phyloP scores from a whole-genome alignment of 2,888 invertebrate species.

The Oxycera nigricornis region DNA sequence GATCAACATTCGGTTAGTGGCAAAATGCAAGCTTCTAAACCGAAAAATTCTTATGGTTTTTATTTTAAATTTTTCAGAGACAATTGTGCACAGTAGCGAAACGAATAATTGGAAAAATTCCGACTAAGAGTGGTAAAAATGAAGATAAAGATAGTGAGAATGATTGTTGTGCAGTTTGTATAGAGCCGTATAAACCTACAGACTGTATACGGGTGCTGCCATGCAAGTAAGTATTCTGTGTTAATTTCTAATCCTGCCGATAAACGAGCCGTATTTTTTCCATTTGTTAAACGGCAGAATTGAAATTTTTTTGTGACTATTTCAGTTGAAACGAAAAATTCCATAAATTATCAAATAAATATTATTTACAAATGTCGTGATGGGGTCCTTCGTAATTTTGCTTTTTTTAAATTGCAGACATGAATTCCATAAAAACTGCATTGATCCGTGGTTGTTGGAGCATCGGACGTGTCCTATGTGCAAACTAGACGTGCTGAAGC shows the following conservation, averaged over 20 bases:
- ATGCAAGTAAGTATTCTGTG: slow-evolving; percentile 90
- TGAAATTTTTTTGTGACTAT: neutral
- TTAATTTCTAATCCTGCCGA: too few relatives aligned
- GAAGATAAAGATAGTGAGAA: slow-evolving; percentile 87
- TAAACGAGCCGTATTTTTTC: neutral
- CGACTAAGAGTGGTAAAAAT: slow-evolving; percentile 84
- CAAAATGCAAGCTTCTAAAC: neutral
- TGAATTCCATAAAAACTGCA: slow-evolving; percentile 94
- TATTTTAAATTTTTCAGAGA: slow-evolving; percentile 68
- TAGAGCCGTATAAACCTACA: slow-evolving; percentile 87
- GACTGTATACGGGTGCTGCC: slow-evolving; percentile 89
- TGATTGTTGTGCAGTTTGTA: slow-evolving; percentile 94
- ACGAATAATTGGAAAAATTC: slow-evolving; percentile 92
- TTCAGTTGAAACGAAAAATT: neutral
- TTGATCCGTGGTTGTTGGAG: slow-evolving; percentile 95
- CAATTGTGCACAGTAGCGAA: slow-evolving; percentile 91
- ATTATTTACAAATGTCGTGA: neutral
- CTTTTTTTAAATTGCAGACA: slow-evolving; percentile 70
- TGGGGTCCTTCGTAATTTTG: too few relatives aligned
- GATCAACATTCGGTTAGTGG: slow-evolving; percentile 85
- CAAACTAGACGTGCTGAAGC: slow-evolving; percentile 93
- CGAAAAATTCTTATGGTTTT: neutral
- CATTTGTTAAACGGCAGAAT: neutral
- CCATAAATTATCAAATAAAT: neutral
- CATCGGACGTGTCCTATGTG: slow-evolving; percentile 97